A percentile compares a stretch with the other conserved stretches of the same genome.
Conservation (phyloP, 2,888 invertebrate species). For the Tigriopus californicus region DNA sequence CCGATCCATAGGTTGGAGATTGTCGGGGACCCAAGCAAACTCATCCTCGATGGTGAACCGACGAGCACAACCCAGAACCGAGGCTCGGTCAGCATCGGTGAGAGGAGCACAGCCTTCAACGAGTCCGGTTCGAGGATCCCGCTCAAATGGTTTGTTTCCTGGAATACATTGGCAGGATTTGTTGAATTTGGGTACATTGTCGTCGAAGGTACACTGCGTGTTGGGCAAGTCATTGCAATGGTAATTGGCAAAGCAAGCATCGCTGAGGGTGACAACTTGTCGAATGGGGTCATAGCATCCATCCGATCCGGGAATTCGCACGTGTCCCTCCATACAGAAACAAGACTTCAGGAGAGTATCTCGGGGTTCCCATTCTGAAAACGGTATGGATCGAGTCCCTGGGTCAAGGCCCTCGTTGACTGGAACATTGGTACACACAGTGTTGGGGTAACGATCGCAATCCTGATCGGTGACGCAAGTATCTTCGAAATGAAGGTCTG, state of each 20-base stretch:
- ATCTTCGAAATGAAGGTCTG: slow-evolving; percentile 8
- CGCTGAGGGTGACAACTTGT: slow-evolving; percentile 10
- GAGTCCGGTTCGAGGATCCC: slow-evolving; percentile 10
- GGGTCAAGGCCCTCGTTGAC: slow-evolving; percentile 1
- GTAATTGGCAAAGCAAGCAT: slow-evolving; percentile 14
- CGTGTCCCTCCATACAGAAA: slow-evolving; percentile 6
- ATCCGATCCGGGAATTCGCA: slow-evolving; percentile 11
- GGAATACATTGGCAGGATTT: slow-evolving; percentile 11
- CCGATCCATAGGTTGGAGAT: neutral
- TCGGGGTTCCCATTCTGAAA: slow-evolving; percentile 3
- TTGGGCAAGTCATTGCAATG: slow-evolving; percentile 15
- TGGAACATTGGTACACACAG: neutral
- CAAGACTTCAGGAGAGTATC: slow-evolving; percentile 12
- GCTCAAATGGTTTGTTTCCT: slow-evolving; percentile 14
- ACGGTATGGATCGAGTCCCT: slow-evolving; percentile 9
- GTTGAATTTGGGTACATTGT: slow-evolving; percentile 7
- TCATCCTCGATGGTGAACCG: neutral
- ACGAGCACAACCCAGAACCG: neutral
- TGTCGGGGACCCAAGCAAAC: slow-evolving; percentile 7
- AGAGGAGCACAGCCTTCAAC: slow-evolving; percentile 13
- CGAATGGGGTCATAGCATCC: slow-evolving; percentile 16
- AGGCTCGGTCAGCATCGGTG: slow-evolving; percentile 6
- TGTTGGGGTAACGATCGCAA: slow-evolving; percentile 2
- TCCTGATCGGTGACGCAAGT: slow-evolving; percentile 13
- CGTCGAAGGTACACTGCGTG: slow-evolving; percentile 7